Evolutionary conservation across 2,113 vertebrate species (phyloP).

Genomic region (Neomonachus schauinslandi): DNA sequence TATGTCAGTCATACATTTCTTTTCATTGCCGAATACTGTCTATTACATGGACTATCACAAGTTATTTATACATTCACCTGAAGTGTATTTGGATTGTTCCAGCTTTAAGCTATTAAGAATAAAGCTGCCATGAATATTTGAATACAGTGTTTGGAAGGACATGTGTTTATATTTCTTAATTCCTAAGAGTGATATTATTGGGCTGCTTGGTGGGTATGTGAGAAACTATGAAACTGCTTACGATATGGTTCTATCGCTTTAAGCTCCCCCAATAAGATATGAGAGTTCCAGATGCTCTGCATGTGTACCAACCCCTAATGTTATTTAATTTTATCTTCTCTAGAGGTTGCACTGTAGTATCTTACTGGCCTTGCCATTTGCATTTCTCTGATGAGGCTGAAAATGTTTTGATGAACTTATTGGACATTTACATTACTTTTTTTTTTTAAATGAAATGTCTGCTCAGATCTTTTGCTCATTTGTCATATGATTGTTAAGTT

Average conservation of each 20-base stretch:
- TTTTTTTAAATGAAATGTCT: not conserved
- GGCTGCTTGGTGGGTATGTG: not conserved
- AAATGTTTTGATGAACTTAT: not conserved
- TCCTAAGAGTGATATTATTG: not conserved
- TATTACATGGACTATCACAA: not conserved
- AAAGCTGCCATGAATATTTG: not conserved
- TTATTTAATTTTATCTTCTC: not conserved
- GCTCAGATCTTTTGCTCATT: not conserved
- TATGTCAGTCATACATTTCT: not conserved
- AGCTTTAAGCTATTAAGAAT: not conserved
- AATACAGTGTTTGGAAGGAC: not conserved
- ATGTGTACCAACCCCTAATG: not conserved
- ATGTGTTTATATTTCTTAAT: not conserved
- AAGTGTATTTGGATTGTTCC: not conserved
- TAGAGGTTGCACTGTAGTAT: not conserved
- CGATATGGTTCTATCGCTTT: not conserved
- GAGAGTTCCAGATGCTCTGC: not conserved
- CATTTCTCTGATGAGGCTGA: not conserved
- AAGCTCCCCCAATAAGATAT: not conserved
- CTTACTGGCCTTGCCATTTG: not conserved
- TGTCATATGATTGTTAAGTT: not conserved
- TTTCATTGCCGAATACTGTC: not conserved
- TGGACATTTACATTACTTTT: not conserved
- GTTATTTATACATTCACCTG: not conserved
- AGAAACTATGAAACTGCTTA: not conserved